Percentiles rank a stretch among this genome's conserved stretches.
These are phyloP conservation scores for Gnatocerus cornutus DNA, from an alignment of 2,888 invertebrate species.

Conservation along the genomic window DNA sequence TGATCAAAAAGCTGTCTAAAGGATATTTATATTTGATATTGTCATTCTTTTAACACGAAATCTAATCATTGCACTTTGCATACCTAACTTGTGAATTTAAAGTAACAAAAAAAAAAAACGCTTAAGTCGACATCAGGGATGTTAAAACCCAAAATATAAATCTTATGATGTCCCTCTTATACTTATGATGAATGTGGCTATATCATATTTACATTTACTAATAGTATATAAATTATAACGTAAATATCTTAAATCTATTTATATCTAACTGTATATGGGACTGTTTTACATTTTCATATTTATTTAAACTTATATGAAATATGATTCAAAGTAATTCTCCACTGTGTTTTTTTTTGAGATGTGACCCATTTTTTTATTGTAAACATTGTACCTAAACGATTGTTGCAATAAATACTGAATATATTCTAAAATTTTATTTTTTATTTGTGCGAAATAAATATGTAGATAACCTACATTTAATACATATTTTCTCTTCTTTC, in stretches of 20 bases:
- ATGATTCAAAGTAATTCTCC: too few relatives aligned
- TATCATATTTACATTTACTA: conserved; percentile 52
- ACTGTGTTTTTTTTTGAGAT: conserved; percentile 11
- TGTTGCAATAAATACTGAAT: conserved; percentile 44
- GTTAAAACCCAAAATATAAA: conserved; percentile 51
- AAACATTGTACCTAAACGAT: conserved; percentile 37
- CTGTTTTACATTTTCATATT: conserved; percentile 31
- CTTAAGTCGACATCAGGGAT: conserved; percentile 61
- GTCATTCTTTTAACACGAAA: conserved; percentile 48
- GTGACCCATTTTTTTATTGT: conserved; percentile 35
- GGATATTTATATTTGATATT: conserved; percentile 59
- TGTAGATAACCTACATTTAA: too few relatives aligned
- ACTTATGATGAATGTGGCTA: conserved; percentile 63
- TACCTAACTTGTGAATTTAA: conserved; percentile 59
- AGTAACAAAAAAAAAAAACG: conserved; percentile 56
- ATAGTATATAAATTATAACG: conserved; percentile 25
- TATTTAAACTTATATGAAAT: conserved; percentile 30
- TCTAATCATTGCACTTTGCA: conserved; percentile 69
- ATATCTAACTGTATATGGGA: conserved; percentile 24
- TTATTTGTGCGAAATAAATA: too few relatives aligned
- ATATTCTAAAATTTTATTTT: too few relatives aligned
- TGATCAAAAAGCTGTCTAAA: conserved; percentile 38
- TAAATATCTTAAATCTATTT: conserved; percentile 35
- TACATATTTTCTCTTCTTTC: too few relatives aligned
- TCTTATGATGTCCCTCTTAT: conserved; percentile 58